These are phyloP conservation scores for Hycleus cichorii DNA, from an alignment of 1,140 invertebrate species.

Conservation along the genomic window DNA sequence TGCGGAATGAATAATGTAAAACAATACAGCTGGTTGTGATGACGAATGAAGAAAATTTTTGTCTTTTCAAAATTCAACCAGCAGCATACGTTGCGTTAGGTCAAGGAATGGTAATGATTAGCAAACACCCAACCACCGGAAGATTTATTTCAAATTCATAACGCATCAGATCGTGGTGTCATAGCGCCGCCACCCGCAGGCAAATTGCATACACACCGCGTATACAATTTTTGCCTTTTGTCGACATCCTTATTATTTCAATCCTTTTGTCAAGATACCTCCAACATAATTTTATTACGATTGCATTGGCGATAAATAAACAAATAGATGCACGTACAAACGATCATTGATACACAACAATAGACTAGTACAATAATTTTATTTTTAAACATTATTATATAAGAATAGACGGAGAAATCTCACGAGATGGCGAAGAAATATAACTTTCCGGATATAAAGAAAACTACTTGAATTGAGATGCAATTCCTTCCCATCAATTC, in stretches of 20 bases:
- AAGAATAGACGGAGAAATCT: background rate
- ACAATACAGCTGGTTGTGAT: no score
- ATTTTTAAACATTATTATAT: background rate
- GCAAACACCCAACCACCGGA: constrained; percentile 4
- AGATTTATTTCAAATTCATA: constrained; percentile 11
- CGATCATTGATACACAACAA: background rate
- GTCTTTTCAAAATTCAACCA: background rate
- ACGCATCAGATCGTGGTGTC: background rate
- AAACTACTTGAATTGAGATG: background rate
- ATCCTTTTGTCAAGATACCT: constrained; percentile 9
- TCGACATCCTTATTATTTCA: constrained; percentile 12
- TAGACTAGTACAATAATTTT: background rate
- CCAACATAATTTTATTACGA: background rate
- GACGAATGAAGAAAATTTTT: no score
- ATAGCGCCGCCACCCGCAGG: constrained; percentile 14
- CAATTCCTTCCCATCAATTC: background rate
- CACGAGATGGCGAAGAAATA: background rate
- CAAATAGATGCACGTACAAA: constrained; percentile 14
- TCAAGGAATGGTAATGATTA: constrained; percentile 2
- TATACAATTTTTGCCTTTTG: constrained; percentile 14
- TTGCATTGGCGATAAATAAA: constrained; percentile 8
- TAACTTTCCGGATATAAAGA: background rate
- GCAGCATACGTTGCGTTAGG: constrained; percentile 1
- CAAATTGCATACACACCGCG: constrained; percentile 10
- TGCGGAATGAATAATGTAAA: no score